phyloP scores from a whole-genome alignment of 2,113 vertebrate genomes.

The Stegastes partitus region DNA sequence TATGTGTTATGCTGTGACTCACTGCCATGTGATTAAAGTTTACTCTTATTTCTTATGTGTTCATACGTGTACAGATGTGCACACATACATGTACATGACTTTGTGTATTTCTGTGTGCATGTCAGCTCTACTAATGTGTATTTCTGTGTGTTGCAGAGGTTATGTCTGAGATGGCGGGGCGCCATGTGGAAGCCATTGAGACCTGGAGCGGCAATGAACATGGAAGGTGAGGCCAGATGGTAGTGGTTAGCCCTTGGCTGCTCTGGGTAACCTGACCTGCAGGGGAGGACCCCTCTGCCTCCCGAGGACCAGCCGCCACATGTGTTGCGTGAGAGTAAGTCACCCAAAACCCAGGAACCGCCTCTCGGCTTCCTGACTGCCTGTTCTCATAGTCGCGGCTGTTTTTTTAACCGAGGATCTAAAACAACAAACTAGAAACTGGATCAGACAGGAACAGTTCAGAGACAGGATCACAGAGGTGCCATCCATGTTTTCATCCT shows the following conservation, averaged over 20 bases:
- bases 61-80: not conserved
- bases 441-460: conserved; percentile 71
- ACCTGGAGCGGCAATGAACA: conserved; percentile 51
- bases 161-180: conserved; percentile 60
- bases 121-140: conserved; percentile 30
- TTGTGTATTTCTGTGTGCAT: conserved; percentile 1
- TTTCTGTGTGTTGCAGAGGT: conserved; percentile 46
- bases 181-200: conserved; percentile 84
- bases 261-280: conserved; percentile 78
- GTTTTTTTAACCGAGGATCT: conserved; percentile 67
- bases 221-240: conserved; percentile 80
- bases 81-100: not conserved
- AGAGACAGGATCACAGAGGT: conserved; percentile 56
- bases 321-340: conserved; percentile 82
- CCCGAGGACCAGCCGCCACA: conserved; percentile 77
- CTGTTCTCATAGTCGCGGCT: conserved; percentile 54
- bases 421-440: conserved; percentile 64
- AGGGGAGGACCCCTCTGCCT: conserved; percentile 74
- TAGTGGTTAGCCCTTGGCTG: conserved; percentile 80
- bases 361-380: conserved; percentile 70
- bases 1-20: not conserved
- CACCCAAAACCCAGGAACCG: conserved; percentile 73
- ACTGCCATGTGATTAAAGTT: not conserved
- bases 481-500: conserved; percentile 30
- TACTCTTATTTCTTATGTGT: not conserved